A percentile compares a stretch with the other conserved stretches of the same genome.
Evolutionary conservation across 1,140 invertebrate species (phyloP).

Genomic region (Penaeus indicus): DNA sequence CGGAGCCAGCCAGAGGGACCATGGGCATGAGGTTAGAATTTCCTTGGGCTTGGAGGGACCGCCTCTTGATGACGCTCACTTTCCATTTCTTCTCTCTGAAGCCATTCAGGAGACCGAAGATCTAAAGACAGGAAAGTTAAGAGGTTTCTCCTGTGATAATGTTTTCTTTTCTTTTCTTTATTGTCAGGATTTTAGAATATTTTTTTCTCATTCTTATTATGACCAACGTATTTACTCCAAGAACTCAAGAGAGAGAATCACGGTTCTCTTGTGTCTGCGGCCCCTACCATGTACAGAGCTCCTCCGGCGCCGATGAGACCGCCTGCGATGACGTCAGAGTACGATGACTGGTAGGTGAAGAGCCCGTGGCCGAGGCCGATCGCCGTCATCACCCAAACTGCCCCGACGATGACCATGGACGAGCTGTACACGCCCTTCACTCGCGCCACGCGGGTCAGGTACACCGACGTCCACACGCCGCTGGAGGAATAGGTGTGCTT

Average conservation of each 20-base stretch:
- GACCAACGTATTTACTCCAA: not conserved
- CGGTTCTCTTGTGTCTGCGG: too few species aligned
- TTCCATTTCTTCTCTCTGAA: constrained; percentile 35
- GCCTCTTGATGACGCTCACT: not conserved
- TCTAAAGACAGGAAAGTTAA: not conserved
- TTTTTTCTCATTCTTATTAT: too few species aligned
- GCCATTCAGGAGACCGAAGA: constrained; percentile 8
- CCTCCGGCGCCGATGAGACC: constrained; percentile 35
- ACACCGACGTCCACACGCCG: constrained; percentile 48
- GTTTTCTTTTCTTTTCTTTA: too few species aligned
- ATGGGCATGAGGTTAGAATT: constrained; percentile 7
- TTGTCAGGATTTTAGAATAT: not conserved
- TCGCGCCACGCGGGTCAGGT: not conserved
- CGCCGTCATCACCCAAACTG: constrained; percentile 18
- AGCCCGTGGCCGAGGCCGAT: constrained; percentile 38
- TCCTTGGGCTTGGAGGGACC: not conserved
- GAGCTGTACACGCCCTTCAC: constrained; percentile 26
- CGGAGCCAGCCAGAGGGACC: not conserved
- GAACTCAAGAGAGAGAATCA: not conserved
- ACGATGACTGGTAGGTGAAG: constrained; percentile 31
- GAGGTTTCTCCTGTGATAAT: not conserved
- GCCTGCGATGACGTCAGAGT: constrained; percentile 32
- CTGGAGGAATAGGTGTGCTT: not conserved
- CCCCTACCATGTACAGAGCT: constrained; percentile 43
- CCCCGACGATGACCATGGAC: constrained; percentile 21